A percentile compares a stretch with the other conserved stretches of the same genome.
These are phyloP conservation scores for Propithecus coquereli DNA, from an alignment of 2,113 vertebrate species.

Conservation along the genomic window DNA sequence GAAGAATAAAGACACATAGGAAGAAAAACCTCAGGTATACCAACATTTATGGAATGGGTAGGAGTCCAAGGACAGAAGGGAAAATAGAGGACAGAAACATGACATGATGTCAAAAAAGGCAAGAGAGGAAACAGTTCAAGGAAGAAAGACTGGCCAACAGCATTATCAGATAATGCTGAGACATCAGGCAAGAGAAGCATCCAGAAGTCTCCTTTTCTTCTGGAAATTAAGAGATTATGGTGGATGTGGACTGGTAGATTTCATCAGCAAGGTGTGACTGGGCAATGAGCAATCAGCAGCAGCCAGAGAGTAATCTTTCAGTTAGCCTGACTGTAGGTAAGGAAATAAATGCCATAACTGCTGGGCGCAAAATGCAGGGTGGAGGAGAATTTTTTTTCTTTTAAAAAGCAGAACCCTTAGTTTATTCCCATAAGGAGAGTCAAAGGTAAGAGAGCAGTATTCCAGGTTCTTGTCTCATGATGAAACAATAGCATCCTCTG, in stretches of 20 bases:
- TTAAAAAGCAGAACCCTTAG: not conserved
- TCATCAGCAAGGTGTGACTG: not conserved
- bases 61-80: not conserved
- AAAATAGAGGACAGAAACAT: not conserved
- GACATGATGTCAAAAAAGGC: not conserved
- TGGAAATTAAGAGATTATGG: not conserved
- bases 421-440: not conserved
- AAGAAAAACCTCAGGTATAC: not conserved
- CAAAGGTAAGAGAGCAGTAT: not conserved
- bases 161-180: not conserved
- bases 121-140: not conserved
- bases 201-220: not conserved
- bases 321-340: not conserved
- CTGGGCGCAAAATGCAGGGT: not conserved
- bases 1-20: not conserved
- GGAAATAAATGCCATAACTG: not conserved
- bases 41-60: not conserved
- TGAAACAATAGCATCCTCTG: not conserved
- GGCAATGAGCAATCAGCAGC: not conserved
- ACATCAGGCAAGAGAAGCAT: not conserved
- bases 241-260: not conserved
- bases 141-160: not conserved
- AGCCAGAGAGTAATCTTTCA: not conserved
- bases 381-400: not conserved
- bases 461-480: not conserved